Evolutionary conservation across 2,113 vertebrate species (phyloP), one percentile per base, ranked within the genome.

Genomic region (Hyperoodon ampullatus): DNA sequence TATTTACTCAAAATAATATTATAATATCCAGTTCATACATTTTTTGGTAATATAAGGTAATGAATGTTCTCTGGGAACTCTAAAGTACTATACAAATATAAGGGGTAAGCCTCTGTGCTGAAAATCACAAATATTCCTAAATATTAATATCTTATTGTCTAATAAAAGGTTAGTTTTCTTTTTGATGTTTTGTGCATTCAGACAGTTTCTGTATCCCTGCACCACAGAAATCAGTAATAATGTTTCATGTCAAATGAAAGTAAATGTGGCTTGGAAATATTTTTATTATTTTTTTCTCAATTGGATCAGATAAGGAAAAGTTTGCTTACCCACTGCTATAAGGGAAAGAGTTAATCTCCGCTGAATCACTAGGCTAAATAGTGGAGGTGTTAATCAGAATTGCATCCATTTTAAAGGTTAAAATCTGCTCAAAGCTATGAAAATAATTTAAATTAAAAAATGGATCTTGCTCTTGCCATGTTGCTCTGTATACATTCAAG

Each of bases 401-500:
- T 86, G 28, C 24, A 95, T 85, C 44, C 44, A 94, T 81, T 96
- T 7, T 55, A 94, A 96, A 98, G 89, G 92, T 92, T 97, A 94
- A 96, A 75, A 13, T 92, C 70, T 94, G 83, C 95, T 97, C 77
- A 88, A 93, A 97, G 95, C 86, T 72, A 96, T 33, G 16, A 93
- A 96, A 95, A 92, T 95, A 93, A 93, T 95, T 97, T 96, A 94
- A 97, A 97, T 94, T 96, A 93, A 96, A 94, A 97, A 71, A 86
- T 60, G 4, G 28, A 95, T 78, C 21, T 70, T 95, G 19, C 14
- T 93, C 33, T 84, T 93, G 24, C 68, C 23, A 24, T 77, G 80
- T 93, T 96, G 26, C 60, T 93, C 39, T 92, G 23, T 96, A 77
- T 63, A 81, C 74, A 96, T 95, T 84, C 26, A 89, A 96, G 58